Percentiles rank a stretch among this genome's conserved stretches.
Conservation (phyloP, 2,113 vertebrate species). For the Tor tambroides region DNA sequence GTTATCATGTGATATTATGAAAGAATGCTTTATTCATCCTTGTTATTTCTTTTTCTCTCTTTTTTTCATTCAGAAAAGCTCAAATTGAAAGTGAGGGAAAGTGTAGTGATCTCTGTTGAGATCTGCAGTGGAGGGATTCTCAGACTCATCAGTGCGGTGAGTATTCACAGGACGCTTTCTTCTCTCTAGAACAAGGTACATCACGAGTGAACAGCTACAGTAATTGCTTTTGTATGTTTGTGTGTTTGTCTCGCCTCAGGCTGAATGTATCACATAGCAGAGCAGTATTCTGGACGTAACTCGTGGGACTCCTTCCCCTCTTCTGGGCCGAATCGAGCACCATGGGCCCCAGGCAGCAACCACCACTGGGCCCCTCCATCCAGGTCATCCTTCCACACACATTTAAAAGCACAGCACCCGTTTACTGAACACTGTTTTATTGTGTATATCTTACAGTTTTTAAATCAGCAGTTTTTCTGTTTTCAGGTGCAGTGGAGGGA, state of each 20-base stretch:
- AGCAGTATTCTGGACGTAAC: conserved; percentile 86
- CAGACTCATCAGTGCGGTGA: conserved; percentile 55
- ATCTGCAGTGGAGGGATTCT: conserved; percentile 60
- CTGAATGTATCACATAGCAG: conserved; percentile 92
- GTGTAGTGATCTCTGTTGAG: conserved; percentile 54
- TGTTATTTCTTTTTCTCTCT: neutral
- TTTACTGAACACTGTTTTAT: neutral
- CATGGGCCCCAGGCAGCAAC: conserved; percentile 79
- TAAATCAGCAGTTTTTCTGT: neutral
- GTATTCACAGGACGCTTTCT: conserved; percentile 33
- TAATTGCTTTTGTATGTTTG: conserved; percentile 25
- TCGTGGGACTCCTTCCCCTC: conserved; percentile 85
- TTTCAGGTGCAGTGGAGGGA: conserved; percentile 79
- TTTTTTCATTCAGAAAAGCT: conserved; percentile 37
- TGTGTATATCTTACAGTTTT: neutral
- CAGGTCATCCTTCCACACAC: conserved; percentile 71
- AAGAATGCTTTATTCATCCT: neutral
- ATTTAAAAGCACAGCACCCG: neutral
- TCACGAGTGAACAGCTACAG: neutral
- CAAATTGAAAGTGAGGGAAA: conserved; percentile 24
- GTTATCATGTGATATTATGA: neutral
- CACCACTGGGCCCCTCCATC: conserved; percentile 83
- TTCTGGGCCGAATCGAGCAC: conserved; percentile 82
- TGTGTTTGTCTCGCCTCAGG: conserved; percentile 68
- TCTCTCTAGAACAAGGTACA: neutral